Base-by-base conservation (phyloP, 64 coral and sea anemone genomes). In the Pocillopora verrucosa region DNA sequence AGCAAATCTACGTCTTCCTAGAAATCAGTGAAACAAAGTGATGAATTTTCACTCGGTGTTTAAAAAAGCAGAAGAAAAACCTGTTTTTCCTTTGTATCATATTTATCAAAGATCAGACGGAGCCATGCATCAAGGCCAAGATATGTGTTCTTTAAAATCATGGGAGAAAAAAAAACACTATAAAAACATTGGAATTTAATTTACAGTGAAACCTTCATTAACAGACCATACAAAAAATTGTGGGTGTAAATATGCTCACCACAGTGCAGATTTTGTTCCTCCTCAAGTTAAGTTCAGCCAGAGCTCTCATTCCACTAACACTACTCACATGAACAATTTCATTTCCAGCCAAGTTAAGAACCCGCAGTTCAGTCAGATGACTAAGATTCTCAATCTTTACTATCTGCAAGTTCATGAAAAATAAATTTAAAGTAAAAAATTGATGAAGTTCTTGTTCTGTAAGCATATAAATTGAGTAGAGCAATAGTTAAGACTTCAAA, bases 311-410 rank as follows among this genome's bases (percentile, higher is more conserved):
- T 14, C 96, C 96, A 80, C 45, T 68, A 41, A 98, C 80, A 26
- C 93, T 98, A 22, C 65, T 83, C 13, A 98, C 96, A 74, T 60
- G 74, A 10, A 86, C 73, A 73, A 98, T 98, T 35, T 95, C 91
- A 76, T 98, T 98, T 1, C 96, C 93, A 79, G 96, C 96, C 7
- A 98, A 76, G 84, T 98, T 98, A 22, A 98, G 58, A 38, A 98
- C 96, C 74, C 96, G 41, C 45, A 98, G 73, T 69, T 98, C 96
- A 34, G 78, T 64, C 9, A 98, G 76, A 76, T 98, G 93, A 15
- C 65, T 81, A n/a, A 98, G 88, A 98, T 95, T 98, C 61, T 95
- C 93, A 70, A 98, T 98, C 72, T 81, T 90, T 34, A 82, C 78
- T 57, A 98, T 95, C 96, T 98, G 74, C 58, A 80, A 69, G 3